A percentile compares a stretch with the other conserved stretches of the same genome.
phyloP scores from a whole-genome alignment of 23 tunicate species.

The Halocynthia roretzi region DNA sequence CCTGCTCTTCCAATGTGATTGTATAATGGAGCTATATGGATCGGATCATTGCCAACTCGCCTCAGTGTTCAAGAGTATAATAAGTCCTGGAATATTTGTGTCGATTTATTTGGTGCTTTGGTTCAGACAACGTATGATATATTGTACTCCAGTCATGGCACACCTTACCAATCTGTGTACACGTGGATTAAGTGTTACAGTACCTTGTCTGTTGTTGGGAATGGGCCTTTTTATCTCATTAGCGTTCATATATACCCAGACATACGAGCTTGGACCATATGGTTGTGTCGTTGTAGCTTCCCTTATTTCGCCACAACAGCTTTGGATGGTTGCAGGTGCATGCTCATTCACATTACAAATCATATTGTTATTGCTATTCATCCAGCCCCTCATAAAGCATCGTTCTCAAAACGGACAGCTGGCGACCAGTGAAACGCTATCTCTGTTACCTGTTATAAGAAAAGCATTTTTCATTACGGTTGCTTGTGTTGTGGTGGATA shows the following conservation, averaged over 20 bases:
- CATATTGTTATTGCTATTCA: neutral
- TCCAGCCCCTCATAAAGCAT: neutral
- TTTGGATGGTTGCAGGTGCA: neutral
- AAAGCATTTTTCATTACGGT: constrained; percentile 3
- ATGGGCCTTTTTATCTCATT: neutral
- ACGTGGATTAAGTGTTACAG: neutral
- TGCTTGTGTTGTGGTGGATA: constrained; percentile 1
- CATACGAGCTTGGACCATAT: neutral
- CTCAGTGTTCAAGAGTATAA: neutral
- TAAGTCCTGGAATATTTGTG: neutral
- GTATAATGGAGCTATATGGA: neutral
- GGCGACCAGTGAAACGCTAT: neutral
- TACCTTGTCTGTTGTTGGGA: neutral
- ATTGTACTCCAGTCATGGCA: neutral
- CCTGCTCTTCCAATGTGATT: neutral
- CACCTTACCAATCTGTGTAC: neutral
- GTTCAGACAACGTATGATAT: neutral
- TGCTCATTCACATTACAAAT: neutral
- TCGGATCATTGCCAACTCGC: neutral
- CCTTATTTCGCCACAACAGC: neutral
- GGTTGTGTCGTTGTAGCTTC: constrained; percentile 5
- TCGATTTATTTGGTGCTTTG: neutral
- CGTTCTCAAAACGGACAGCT: neutral
- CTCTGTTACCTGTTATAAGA: neutral
- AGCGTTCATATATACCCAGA: constrained; percentile 3